These are phyloP conservation scores for Caranx ignobilis DNA, from an alignment of 2,113 vertebrate genomes.

Conservation along the genomic window DNA sequence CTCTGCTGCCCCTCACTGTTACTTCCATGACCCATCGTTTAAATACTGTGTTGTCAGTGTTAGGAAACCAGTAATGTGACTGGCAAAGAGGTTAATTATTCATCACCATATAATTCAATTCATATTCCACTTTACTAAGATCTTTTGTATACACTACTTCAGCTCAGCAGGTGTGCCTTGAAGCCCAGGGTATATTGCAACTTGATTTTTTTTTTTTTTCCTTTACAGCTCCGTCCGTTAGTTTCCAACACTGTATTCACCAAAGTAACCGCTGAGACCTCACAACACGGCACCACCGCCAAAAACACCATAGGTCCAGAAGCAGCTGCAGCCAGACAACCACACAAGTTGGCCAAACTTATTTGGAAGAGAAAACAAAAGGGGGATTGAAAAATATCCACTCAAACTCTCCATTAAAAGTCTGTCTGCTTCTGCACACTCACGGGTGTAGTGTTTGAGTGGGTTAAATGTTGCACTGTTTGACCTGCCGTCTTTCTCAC, in stretches of 20 bases:
- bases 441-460: not conserved
- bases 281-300: not conserved
- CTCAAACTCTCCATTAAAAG: not conserved
- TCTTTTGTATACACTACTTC: not conserved
- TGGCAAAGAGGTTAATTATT: not conserved
- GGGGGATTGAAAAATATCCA: not conserved
- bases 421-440: not conserved
- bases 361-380: not conserved
- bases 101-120: not conserved
- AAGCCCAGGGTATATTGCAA: not conserved
- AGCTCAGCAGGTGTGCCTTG: not conserved
- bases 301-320: constrained; percentile 2
- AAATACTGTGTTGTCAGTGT: too few relatives aligned
- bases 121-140: not conserved
- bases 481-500: not conserved
- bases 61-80: not conserved
- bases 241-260: not conserved
- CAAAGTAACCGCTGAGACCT: constrained; percentile 4
- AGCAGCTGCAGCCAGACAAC: constrained; percentile 6
- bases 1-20: too few relatives aligned
- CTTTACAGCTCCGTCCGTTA: not conserved
- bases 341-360: not conserved
- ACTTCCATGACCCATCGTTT: too few relatives aligned
- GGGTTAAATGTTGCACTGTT: not conserved
- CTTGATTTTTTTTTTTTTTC: not conserved